These are phyloP conservation scores for Phymanthus crucifer DNA, from an alignment of 92 coral and sea anemone species.

Conservation along the genomic window DNA sequence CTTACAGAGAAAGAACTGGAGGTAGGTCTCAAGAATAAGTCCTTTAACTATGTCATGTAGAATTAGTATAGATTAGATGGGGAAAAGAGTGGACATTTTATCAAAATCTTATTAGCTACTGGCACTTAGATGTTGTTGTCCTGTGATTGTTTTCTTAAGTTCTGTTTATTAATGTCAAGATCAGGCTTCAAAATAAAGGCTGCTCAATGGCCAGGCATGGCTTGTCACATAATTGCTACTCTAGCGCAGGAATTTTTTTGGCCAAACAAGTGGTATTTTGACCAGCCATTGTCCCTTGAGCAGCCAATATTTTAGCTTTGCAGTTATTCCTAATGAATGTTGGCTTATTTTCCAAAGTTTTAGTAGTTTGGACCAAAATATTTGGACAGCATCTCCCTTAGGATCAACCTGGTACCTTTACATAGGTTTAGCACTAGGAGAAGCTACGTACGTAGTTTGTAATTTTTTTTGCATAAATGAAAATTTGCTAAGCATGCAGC, in stretches of 20 bases:
- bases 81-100: neutral
- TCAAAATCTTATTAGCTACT: constrained; percentile 2
- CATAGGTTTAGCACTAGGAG: neutral
- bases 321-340: constrained; percentile 4
- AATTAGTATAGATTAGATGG: neutral
- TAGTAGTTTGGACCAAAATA: neutral
- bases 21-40: constrained; percentile 28
- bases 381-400: neutral
- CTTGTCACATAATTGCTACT: too few relatives aligned
- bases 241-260: too few relatives aligned
- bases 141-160: neutral
- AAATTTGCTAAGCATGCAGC: too few relatives aligned
- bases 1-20: constrained; percentile 97
- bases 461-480: too few relatives aligned
- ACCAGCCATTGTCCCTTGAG: too few relatives aligned
- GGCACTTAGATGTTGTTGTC: neutral
- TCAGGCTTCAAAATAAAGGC: too few relatives aligned
- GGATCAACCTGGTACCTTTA: neutral
- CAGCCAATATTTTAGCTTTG: neutral
- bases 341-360: neutral
- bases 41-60: too few relatives aligned
- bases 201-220: too few relatives aligned
- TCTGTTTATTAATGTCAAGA: too few relatives aligned
- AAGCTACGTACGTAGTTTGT: neutral
- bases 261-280: too few relatives aligned